Evolutionary conservation across 2,113 vertebrate species (phyloP).

Genomic region (Pseudorasbora parva): DNA sequence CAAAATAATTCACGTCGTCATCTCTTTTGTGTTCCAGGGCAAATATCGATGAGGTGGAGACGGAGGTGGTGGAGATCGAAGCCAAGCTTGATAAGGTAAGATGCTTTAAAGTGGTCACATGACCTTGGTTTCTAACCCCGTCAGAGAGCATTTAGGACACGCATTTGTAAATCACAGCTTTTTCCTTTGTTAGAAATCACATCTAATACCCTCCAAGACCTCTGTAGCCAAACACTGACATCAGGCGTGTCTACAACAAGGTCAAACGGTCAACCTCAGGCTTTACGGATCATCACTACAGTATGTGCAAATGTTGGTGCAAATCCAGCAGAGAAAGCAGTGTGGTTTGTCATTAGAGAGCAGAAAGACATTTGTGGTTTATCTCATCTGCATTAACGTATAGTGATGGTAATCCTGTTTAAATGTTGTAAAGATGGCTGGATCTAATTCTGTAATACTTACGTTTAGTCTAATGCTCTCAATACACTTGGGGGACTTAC

Average conservation of each 20-base stretch:
- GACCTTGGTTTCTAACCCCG: neutral
- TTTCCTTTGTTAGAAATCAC: neutral
- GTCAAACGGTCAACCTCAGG: constrained; percentile 2
- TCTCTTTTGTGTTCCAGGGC: constrained; percentile 81
- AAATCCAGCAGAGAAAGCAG: neutral
- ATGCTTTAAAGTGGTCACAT: neutral
- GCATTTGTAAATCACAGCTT: neutral
- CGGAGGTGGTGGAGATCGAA: constrained; percentile 96
- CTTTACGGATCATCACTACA: neutral
- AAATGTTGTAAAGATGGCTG: constrained; percentile 1
- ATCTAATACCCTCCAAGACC: neutral
- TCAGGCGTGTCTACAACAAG: neutral
- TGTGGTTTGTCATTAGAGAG: constrained; percentile 19
- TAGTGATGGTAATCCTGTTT: neutral
- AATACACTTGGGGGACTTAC: no score
- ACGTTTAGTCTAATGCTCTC: neutral
- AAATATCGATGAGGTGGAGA: constrained; percentile 95
- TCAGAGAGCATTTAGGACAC: neutral
- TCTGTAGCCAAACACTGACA: constrained; percentile 14
- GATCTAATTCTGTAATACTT: neutral
- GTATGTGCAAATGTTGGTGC: constrained; percentile 3
- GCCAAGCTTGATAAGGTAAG: constrained; percentile 96
- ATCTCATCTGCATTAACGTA: constrained; percentile 7
- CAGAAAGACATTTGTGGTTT: neutral
- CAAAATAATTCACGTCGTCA: constrained; percentile 16